Base-by-base conservation (phyloP, 2,888 invertebrate genomes). In the Ophioninae sp. region DNA sequence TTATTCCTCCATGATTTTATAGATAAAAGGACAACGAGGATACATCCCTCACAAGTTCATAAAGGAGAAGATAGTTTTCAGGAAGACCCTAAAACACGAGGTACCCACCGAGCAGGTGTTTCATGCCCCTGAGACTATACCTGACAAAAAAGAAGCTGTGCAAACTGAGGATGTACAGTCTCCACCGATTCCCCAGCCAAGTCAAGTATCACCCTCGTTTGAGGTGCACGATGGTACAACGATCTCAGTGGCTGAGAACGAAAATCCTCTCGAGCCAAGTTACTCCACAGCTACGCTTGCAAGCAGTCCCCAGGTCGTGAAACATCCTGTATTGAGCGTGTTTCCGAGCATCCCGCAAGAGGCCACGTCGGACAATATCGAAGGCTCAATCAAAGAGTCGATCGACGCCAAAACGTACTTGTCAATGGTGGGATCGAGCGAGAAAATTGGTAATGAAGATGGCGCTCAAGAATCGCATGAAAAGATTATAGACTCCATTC, bases 211-310 rank as follows among this genome's bases (percentile, higher is more conserved):
- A 7, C 86, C 89, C 10, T 82, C 88, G 2, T 89, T 89, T 73
- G 94, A 94, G 85, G 93, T 96, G 39, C 93, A 96, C 86, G 96
- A 96, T 91, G 96, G 96, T 17, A 96, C 96, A 13, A 95, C 95
- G 30, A 93, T 96, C 87, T 81, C 86, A 39, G 81, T 86, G 10
- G 68, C 80, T 13, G 59, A 76, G 8, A 83, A 87, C 56, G 87
- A 88, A 21, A 73, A 79, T 39, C 50, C 81, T 0, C 39, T 44
- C 10, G 81, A 85, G 72, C 81, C 82, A 2, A 87, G 86, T 85
- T 85, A 89, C 64, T 65, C 86, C 23, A 77, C 84, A 1, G 81
- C 83, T 21, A 69, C 82, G 39, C 59, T 78, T 17, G 57, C 76
- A 7, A 61, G 69, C 3, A 30, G 68, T 7, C 20, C 39, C 6